These are phyloP conservation scores for Drosophila auraria DNA, from an alignment of 1,140 invertebrate species.

Conservation along the genomic window DNA sequence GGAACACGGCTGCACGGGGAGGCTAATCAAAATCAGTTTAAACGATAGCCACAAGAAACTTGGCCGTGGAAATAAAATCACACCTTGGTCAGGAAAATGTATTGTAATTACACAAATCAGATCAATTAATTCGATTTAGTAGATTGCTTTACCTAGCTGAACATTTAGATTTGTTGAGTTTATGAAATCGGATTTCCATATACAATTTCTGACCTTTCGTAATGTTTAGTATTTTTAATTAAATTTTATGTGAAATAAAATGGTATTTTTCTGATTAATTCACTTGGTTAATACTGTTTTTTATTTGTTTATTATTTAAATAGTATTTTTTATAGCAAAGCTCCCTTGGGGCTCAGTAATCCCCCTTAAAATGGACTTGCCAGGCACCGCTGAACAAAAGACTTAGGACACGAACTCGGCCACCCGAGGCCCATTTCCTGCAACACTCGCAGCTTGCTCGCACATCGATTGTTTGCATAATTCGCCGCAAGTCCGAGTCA, in stretches of 20 bases:
- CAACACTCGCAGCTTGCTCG: slow-evolving; percentile 17
- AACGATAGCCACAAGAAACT: not conserved
- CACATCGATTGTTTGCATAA: slow-evolving; percentile 67
- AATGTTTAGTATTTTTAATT: not conserved
- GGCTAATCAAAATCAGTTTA: slow-evolving; percentile 32
- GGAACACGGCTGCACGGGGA: slow-evolving; percentile 3
- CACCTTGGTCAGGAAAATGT: slow-evolving; percentile 4
- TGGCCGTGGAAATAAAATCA: slow-evolving; percentile 29
- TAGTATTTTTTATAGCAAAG: not conserved
- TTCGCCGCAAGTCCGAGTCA: slow-evolving; percentile 62
- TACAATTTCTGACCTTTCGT: too few species aligned
- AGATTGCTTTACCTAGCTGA: not conserved
- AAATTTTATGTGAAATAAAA: not conserved
- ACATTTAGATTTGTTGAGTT: too few species aligned
- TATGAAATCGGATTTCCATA: too few species aligned
- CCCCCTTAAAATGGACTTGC: slow-evolving; percentile 5
- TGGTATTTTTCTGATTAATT: not conserved
- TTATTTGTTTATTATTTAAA: not conserved
- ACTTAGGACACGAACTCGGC: slow-evolving; percentile 75
- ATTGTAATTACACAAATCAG: not conserved
- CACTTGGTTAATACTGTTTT: not conserved
- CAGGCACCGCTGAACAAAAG: slow-evolving; percentile 62
- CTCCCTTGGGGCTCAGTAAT: not conserved
- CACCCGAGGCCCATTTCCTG: slow-evolving; percentile 58
- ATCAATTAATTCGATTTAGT: not conserved